These are phyloP conservation scores for Falco naumanni DNA, from an alignment of 2,797 vertebrate species.

Conservation along the genomic window DNA sequence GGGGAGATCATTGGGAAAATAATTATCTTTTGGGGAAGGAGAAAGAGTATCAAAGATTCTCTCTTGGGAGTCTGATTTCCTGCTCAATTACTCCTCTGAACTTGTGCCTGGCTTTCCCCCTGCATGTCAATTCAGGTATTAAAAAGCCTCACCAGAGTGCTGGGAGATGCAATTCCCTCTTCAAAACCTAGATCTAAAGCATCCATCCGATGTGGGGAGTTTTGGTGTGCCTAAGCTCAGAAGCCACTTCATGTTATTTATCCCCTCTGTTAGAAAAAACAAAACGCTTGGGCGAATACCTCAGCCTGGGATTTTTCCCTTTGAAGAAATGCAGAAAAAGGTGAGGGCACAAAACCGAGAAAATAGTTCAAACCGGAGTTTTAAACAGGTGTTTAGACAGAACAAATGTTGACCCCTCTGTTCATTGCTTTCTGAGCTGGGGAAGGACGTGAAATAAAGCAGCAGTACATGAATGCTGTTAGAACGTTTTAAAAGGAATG, in stretches of 20 bases:
- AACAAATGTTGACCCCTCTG: neutral
- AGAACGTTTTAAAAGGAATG: neutral
- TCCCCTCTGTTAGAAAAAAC: neutral
- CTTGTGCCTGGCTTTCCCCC: neutral
- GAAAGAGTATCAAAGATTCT: neutral
- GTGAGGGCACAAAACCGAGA: neutral
- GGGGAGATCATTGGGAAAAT: neutral
- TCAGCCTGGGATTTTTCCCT: neutral
- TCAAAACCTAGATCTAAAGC: neutral
- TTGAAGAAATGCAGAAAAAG: neutral
- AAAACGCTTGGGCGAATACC: neutral
- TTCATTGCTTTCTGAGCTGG: neutral
- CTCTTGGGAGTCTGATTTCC: neutral
- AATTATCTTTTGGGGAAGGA: neutral
- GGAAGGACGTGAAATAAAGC: neutral
- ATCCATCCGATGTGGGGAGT: fast-evolving
- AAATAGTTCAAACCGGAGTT: neutral
- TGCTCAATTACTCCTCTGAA: neutral
- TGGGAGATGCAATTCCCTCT: neutral
- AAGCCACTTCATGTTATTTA: neutral
- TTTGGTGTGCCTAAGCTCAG: neutral
- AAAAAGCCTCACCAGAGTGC: neutral
- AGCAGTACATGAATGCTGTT: neutral
- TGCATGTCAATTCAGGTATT: neutral
- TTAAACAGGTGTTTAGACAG: neutral